Evolutionary conservation across 2,888 invertebrate species (phyloP), one percentile per base, ranked within the genome.

Genomic region (Apotomis turbidana): DNA sequence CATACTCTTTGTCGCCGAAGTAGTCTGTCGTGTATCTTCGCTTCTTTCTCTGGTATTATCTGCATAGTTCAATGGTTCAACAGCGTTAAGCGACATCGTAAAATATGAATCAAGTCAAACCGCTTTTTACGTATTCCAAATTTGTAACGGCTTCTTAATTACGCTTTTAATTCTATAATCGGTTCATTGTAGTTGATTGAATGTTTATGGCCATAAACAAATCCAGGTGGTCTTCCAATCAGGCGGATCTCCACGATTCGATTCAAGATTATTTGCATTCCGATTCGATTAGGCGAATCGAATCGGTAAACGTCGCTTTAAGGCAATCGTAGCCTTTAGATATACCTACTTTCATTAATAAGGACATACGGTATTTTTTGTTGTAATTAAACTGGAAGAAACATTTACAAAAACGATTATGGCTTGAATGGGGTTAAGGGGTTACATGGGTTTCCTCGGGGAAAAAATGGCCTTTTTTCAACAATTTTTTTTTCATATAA

Each of bases 181-280:
- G 57, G 58, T 68, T 63, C 36, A 72, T n/a, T 63, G 58, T 68
- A 58, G 58, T 68, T 72, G 58, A 72, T 68, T 72, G 63, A 68
- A 68, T 68, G 68, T 72, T 68, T 68, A 72, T 52, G 68, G 49
- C 68, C 68, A 72, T 72, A 68, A 72, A 68, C 62, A 63, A 66
- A 67, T 49, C 68, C 36, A 63, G 72, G 71, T 71, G 71, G 71
- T 68, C 72, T 68, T 58, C 57, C 58, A 57, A 68, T 71, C 58
- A 51, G 58, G 61, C 38, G 68, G 80, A 80, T 55, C 71, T 76
- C 78, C 79, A 78, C 78, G 79, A 78, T 77, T 74, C 80, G 78
- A 81, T 79, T 79, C 77, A 77, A 76, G 75, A 71, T 69, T 79
- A 83, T 83, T 83, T 77, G 79, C 78, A 81, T 81, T 80, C 80